Percentiles rank a stretch among this genome's conserved stretches.
Evolutionary conservation across 2,797 vertebrate species (phyloP).

Genomic region (Poeciliopsis turneri): DNA sequence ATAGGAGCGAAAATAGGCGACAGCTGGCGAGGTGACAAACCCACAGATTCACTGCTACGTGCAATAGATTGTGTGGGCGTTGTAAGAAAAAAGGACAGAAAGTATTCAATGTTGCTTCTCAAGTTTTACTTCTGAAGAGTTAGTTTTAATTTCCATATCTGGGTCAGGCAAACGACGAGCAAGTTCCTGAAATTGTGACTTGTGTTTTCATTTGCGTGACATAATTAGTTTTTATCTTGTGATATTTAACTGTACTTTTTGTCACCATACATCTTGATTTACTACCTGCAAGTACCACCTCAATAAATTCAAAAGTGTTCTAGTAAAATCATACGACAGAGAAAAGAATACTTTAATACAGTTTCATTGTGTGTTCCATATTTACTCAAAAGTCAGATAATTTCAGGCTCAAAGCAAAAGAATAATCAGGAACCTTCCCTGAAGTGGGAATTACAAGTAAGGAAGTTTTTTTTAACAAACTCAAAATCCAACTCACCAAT

Average conservation of each 20-base stretch:
- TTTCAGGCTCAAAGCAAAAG: neutral
- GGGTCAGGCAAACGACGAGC: constrained; percentile 52
- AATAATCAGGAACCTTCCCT: neutral
- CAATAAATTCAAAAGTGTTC: neutral
- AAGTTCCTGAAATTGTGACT: constrained; percentile 34
- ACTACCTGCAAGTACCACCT: neutral
- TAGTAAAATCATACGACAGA: neutral
- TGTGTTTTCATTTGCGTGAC: neutral
- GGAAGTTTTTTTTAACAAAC: neutral
- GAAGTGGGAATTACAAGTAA: neutral
- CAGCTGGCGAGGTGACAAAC: constrained; percentile 33
- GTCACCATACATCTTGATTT: neutral
- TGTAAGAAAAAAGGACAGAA: constrained; percentile 15
- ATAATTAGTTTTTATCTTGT: neutral
- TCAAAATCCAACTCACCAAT: neutral
- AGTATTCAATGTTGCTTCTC: constrained; percentile 9
- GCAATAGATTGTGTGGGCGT: constrained; percentile 33
- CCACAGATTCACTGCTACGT: constrained; percentile 22
- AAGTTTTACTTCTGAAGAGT: constrained; percentile 15
- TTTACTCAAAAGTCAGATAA: neutral
- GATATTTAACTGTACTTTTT: neutral
- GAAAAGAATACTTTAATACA: neutral
- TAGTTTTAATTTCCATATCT: constrained; percentile 41
- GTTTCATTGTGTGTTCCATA: neutral
- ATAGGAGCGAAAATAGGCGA: constrained; percentile 33